A percentile compares a stretch with the other conserved stretches of the same genome.
phyloP scores from a whole-genome alignment of 2,797 vertebrate species.

The Gouania willdenowi region DNA sequence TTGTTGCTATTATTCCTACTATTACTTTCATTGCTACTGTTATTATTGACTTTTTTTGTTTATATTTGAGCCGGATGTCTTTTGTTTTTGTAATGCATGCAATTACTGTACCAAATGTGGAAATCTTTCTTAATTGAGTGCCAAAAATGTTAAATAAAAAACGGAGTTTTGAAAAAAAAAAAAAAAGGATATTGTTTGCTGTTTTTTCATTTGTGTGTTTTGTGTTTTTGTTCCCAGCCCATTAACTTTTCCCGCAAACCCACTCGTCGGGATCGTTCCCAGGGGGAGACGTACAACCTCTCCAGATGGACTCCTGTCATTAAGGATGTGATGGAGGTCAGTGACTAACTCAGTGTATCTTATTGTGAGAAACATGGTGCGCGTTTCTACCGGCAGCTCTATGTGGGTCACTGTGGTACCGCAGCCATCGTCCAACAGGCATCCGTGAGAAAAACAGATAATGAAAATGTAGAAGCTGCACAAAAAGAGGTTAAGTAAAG shows the following conservation, averaged over 20 bases:
- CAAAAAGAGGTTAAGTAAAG: constrained; percentile 22
- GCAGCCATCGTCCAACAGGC: not conserved
- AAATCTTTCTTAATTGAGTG: too few species aligned
- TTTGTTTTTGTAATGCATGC: too few species aligned
- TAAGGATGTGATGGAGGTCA: constrained; percentile 96
- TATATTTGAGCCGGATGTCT: too few species aligned
- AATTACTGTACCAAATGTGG: too few species aligned
- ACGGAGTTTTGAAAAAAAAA: too few species aligned
- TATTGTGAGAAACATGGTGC: too few species aligned
- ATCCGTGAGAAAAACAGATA: constrained; percentile 6
- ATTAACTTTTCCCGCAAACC: constrained; percentile 69
- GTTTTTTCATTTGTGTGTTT: too few species aligned
- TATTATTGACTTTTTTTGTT: too few species aligned
- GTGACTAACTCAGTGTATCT: not conserved
- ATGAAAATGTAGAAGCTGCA: not conserved
- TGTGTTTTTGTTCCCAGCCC: constrained; percentile 37
- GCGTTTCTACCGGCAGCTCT: not conserved
- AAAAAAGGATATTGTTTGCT: too few species aligned
- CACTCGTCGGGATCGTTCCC: constrained; percentile 82
- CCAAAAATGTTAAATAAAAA: too few species aligned
- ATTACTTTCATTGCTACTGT: too few species aligned
- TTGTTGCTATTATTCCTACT: too few species aligned
- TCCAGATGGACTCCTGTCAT: constrained; percentile 94
- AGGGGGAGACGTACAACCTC: constrained; percentile 86
- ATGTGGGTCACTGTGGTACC: constrained; percentile 17